A percentile compares a stretch with the other conserved stretches of the same genome.
phyloP scores from a whole-genome alignment of 2,888 invertebrate species.

The Agonopterix heracliana region DNA sequence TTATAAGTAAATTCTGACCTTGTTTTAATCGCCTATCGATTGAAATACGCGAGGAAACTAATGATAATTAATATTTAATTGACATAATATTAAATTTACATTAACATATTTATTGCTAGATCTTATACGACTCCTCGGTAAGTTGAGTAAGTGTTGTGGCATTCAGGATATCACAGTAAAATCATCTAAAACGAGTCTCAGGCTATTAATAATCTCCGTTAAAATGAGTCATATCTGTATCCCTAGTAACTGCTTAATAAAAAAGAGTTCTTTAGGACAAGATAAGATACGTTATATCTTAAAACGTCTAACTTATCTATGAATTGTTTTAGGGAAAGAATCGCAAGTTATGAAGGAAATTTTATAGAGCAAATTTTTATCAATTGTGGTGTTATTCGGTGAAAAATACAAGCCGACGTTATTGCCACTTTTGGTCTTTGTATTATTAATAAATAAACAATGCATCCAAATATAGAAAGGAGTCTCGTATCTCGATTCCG shows the following conservation, averaged over 20 bases:
- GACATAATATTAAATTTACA: constrained; percentile 3
- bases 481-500: constrained; percentile 41
- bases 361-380: too few species aligned
- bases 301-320: too few species aligned
- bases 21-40: constrained; percentile 18
- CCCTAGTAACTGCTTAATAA: too few species aligned
- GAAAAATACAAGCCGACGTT: neutral
- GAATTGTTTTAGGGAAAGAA: too few species aligned
- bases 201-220: too few species aligned
- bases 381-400: neutral
- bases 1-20: constrained; percentile 18
- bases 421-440: too few species aligned
- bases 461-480: constrained; percentile 28
- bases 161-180: constrained; percentile 26
- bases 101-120: constrained; percentile 4
- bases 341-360: too few species aligned
- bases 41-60: constrained; percentile 25
- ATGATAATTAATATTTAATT: constrained; percentile 5
- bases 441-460: constrained; percentile 10
- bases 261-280: too few species aligned
- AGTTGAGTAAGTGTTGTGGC: constrained; percentile 25
- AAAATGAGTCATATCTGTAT: too few species aligned
- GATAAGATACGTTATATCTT: too few species aligned
- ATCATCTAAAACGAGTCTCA: too few species aligned
- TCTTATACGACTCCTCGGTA: constrained; percentile 15